Percentiles rank a stretch among this genome's conserved stretches.
These are phyloP conservation scores for Halictus ligatus DNA, from an alignment of 2,888 invertebrate genomes.

Conservation along the genomic window DNA sequence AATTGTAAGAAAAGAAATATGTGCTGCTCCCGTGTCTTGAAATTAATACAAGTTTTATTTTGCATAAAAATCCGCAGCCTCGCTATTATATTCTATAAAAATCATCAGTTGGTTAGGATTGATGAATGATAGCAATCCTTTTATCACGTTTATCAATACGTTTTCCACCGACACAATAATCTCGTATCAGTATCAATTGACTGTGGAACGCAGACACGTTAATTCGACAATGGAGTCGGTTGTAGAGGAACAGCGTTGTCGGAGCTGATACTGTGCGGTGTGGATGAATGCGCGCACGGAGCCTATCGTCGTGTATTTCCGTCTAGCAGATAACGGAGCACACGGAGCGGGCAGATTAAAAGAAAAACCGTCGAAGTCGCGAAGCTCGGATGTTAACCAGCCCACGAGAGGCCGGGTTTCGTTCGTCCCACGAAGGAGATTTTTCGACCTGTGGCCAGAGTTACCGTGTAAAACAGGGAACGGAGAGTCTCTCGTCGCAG, in stretches of 20 bases:
- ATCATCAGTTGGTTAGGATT: not conserved
- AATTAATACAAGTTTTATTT: not conserved
- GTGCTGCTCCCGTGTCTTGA: not conserved
- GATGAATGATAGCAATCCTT: not conserved
- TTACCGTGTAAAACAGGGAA: conserved; percentile 45
- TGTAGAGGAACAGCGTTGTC: not conserved
- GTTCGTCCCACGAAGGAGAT: conserved; percentile 40
- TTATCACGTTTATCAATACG: conserved; percentile 8
- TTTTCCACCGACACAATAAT: not conserved
- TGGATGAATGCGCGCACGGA: not conserved
- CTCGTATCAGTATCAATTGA: conserved; percentile 17
- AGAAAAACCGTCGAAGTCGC: conserved; percentile 32
- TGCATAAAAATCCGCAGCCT: not conserved
- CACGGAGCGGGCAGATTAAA: conserved; percentile 27
- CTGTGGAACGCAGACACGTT: conserved; percentile 17
- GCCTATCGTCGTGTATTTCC: conserved; percentile 55
- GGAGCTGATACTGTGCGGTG: not conserved
- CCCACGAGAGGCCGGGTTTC: conserved; percentile 10
- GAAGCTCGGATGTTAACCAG: not conserved
- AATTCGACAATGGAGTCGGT: conserved; percentile 8
- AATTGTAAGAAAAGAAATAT: no score
- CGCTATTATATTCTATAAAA: not conserved
- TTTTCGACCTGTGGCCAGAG: conserved; percentile 64
- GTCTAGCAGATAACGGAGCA: conserved; percentile 47
- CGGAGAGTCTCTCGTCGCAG: conserved; percentile 56